phyloP scores from a whole-genome alignment of 2,888 invertebrate genomes.

The Monochamus alternatus region DNA sequence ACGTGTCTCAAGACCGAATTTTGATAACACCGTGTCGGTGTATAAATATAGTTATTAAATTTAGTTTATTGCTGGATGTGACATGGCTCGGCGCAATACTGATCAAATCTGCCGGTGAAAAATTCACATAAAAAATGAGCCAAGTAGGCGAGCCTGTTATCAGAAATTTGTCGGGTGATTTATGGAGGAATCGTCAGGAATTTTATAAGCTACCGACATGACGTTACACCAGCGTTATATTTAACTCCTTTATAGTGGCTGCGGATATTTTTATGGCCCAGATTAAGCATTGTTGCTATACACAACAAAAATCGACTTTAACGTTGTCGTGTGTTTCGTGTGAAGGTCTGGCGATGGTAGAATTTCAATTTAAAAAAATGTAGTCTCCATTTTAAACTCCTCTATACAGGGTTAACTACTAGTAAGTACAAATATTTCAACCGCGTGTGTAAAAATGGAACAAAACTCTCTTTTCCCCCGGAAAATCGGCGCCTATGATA shows the following conservation, averaged over 20 bases:
- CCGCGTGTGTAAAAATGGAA: too few species aligned
- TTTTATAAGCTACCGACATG: neutral
- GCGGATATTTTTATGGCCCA: neutral
- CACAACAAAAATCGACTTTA: too few species aligned
- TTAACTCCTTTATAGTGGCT: neutral
- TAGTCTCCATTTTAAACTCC: too few species aligned
- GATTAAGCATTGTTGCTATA: too few species aligned
- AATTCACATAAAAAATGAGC: neutral
- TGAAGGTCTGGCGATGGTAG: too few species aligned
- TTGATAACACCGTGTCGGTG: conserved; percentile 6
- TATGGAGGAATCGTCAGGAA: neutral
- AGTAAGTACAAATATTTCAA: too few species aligned
- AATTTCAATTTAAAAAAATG: too few species aligned
- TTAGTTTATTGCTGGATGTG: conserved; percentile 15
- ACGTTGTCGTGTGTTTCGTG: neutral
- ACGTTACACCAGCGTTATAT: neutral
- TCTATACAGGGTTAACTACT: too few species aligned
- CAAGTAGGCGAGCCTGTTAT: neutral
- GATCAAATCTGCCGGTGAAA: conserved; percentile 16
- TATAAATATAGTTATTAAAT: conserved; percentile 30
- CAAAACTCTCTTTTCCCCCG: too few species aligned
- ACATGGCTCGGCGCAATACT: conserved; percentile 19
- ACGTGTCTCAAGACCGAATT: conserved; percentile 45
- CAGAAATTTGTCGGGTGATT: conserved; percentile 8
- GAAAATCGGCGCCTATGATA: too few species aligned